phyloP scores from a whole-genome alignment of 2,797 vertebrate genomes.

The Ammospiza maritima region DNA sequence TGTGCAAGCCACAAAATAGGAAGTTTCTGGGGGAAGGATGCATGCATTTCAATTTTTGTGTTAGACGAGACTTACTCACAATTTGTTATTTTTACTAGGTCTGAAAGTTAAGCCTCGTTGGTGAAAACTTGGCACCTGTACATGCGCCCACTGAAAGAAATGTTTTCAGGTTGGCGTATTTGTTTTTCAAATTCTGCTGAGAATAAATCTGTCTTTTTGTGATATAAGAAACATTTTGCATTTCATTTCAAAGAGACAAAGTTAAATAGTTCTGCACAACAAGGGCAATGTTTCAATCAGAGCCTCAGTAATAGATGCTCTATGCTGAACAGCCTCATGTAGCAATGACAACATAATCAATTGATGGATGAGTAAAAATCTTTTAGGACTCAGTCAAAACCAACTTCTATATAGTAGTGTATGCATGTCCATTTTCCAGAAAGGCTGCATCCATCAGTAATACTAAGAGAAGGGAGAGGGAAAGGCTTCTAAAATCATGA shows the following conservation, averaged over 20 bases:
- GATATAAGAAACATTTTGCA: slow-evolving; percentile 34
- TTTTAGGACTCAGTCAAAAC: slow-evolving; percentile 54
- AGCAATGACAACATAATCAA: slow-evolving; percentile 62
- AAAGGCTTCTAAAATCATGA: slow-evolving; percentile 22
- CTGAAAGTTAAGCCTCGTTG: not conserved
- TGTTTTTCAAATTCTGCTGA: not conserved
- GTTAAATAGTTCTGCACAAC: slow-evolving; percentile 30
- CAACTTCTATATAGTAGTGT: not conserved
- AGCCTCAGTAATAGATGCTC: slow-evolving; percentile 25
- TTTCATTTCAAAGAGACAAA: slow-evolving; percentile 49
- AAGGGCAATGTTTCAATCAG: slow-evolving; percentile 52
- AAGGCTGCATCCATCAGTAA: slow-evolving; percentile 27
- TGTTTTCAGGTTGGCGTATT: not conserved
- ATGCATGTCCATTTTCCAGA: slow-evolving; percentile 33
- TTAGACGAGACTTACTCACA: no score
- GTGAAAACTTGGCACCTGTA: not conserved
- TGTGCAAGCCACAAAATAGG: not conserved
- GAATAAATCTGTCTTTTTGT: slow-evolving; percentile 9
- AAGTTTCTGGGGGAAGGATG: not conserved
- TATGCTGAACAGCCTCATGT: slow-evolving; percentile 28
- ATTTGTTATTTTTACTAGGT: not conserved
- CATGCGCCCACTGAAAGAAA: not conserved
- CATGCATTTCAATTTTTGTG: rapidly evolving
- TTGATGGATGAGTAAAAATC: slow-evolving; percentile 66
- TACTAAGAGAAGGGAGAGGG: not conserved